Base-by-base conservation (phyloP, 2,113 vertebrate genomes). In the Dipodomys merriami region DNA sequence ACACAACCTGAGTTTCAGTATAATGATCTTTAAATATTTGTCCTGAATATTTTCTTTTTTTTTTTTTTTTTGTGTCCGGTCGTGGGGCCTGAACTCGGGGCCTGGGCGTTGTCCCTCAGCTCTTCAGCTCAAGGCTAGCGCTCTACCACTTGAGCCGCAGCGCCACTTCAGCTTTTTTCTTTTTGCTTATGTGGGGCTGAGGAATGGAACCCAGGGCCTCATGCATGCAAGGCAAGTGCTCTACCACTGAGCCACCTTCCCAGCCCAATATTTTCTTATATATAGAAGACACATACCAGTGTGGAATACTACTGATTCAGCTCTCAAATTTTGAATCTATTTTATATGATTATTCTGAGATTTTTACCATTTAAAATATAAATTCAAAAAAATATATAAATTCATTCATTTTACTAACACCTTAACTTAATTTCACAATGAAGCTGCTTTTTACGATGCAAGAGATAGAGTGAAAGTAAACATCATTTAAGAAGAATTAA, bases 401-500 rank as follows among this genome's bases (percentile, higher is more conserved):
- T 1, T 27, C 44, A 44, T 88, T 67, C 13, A 76, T 77, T 85
- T 83, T 80, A 79, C 11, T 65, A 35, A 83, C 77, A 80, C 25
- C 25, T 74, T 87, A 74, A 29, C 2, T 93, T 94, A 90, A 76
- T 29, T 64, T 84, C 35, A 78, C 20, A 1, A 27, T 64, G 0
- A 0, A n/a, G 2, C 5, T 71, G 53, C 5, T 96, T 71, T 89
- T 35, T 27, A n/a, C 39, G 86, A 92, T 91, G 8, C 49, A 95
- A 60, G 6, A 9, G 15, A 73, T 69, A 93, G 77, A 64, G 68
- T 67, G 29, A 74, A 76, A 4, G 57, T 80, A 85, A 93, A 35
- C 5, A 73, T 62, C 16, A 80, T 91, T 90, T 78, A 91, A 86
- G 27, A 20, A 92, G 49, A 91, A 86, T 94, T 86, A 88, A 84